Base-by-base conservation (phyloP, 1,140 invertebrate species). In the Hycleus phaleratus region DNA sequence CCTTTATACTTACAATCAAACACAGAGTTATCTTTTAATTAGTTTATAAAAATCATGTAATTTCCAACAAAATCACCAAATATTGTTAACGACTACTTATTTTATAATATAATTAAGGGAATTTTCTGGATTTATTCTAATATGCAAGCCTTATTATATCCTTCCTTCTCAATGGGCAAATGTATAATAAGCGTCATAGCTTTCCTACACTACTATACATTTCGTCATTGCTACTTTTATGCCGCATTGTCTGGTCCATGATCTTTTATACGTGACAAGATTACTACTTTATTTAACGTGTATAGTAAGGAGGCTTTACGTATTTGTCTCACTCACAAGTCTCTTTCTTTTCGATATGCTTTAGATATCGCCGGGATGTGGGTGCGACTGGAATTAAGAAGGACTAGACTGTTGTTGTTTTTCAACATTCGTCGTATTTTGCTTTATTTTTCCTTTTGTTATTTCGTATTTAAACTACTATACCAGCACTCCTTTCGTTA, bases 181-280 rank as follows among this genome's bases (percentile, higher is more conserved):
- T 2, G 32, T 32, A 32, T 32, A 32, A 18, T 18, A 18, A 18
- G 18, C 7, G 3, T 32, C 32, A 2, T 32, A 5, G 32, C 32
- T 42, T 39, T 62, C 58, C 49, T 63, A 18, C 12, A 12, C 18
- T 18, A 18, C 18, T 1, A 18, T 18, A 18, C 18, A 58, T 63
- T 63, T 63, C 59, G 62, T 64, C 62, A 64, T 64, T 59, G 52
- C 62, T 64, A 61, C 52, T 61, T 61, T 61, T 61, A 61, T 61
- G 49, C 59, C 46, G 58, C 52, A 55, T 51, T 60, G 58, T 60
- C 58, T 59, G 57, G 57, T 48, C 50, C 58, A 60, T 60, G 58
- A 60, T 60, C 51, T 60, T 53, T 49, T 60, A 51, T 60, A 60
- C 58, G 58, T 60, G 58, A 60, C 51, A 45, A 54, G 52, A 56